Evolutionary conservation across 2,888 invertebrate genomes (phyloP).

Genomic region (Thalpophila matura): DNA sequence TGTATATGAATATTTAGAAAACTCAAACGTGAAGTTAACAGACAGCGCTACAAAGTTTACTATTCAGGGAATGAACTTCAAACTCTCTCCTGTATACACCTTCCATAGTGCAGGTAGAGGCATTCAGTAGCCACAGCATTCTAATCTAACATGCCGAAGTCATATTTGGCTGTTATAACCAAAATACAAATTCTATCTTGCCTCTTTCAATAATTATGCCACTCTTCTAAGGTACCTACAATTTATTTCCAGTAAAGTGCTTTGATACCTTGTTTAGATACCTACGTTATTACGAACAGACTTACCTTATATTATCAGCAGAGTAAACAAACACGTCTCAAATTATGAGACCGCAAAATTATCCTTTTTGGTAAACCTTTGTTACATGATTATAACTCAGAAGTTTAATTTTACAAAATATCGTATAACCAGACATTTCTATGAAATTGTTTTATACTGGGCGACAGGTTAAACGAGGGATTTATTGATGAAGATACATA

Average conservation of each 20-base stretch:
- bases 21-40: too few species aligned
- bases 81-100: not conserved
- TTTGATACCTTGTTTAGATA: not conserved
- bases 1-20: too few species aligned
- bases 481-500: not conserved
- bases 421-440: not conserved
- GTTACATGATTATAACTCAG: slow-evolving; percentile 26
- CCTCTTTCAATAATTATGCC: too few species aligned
- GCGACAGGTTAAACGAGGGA: too few species aligned
- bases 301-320: slow-evolving; percentile 16
- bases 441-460: slow-evolving; percentile 11
- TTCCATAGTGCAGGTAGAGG: not conserved
- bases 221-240: not conserved
- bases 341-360: slow-evolving; percentile 44
- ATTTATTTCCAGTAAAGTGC: not conserved
- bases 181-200: too few species aligned
- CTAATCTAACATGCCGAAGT: too few species aligned
- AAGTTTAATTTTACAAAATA: slow-evolving; percentile 40
- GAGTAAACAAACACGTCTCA: slow-evolving; percentile 25
- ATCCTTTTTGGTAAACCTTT: slow-evolving; percentile 26
- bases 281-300: slow-evolving; percentile 1
- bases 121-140: not conserved
- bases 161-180: too few species aligned
- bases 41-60: not conserved
- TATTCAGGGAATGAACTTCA: not conserved